These are phyloP conservation scores for Acropora tenuis DNA, from an alignment of 64 coral and sea anemone species.

Conservation along the genomic window DNA sequence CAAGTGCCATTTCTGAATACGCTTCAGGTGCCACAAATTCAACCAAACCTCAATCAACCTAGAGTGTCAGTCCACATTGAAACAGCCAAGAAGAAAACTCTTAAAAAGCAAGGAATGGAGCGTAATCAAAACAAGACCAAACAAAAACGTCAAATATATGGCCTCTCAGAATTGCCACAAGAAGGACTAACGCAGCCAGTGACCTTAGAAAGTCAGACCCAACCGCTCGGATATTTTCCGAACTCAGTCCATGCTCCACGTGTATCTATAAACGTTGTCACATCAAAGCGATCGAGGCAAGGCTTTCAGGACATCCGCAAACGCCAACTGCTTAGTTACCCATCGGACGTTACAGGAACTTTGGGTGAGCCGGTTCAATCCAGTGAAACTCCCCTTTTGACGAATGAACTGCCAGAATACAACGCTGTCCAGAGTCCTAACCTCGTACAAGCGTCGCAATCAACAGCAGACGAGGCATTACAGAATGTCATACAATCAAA, in stretches of 20 bases:
- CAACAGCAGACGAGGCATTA: background rate
- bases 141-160: slow-evolving; percentile 66
- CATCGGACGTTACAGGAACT: background rate
- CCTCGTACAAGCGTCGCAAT: background rate
- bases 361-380: background rate
- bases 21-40: background rate
- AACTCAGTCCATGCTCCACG: background rate
- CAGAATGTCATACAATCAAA: background rate
- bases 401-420: background rate
- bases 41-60: background rate
- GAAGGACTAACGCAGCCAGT: slow-evolving; percentile 15
- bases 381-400: background rate
- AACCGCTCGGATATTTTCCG: slow-evolving; percentile 9
- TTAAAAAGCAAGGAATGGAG: background rate
- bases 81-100: slow-evolving; percentile 9
- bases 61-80: background rate
- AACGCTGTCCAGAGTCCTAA: background rate
- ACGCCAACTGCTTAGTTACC: slow-evolving; percentile 5
- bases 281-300: slow-evolving; percentile 29
- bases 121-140: background rate
- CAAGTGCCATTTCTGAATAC: background rate
- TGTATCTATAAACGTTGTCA: slow-evolving; percentile 44
- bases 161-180: slow-evolving; percentile 63
- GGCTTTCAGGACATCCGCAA: background rate
- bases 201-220: background rate